phyloP scores from a whole-genome alignment of 2,888 invertebrate genomes.

The Pharmacophagus antenor region DNA sequence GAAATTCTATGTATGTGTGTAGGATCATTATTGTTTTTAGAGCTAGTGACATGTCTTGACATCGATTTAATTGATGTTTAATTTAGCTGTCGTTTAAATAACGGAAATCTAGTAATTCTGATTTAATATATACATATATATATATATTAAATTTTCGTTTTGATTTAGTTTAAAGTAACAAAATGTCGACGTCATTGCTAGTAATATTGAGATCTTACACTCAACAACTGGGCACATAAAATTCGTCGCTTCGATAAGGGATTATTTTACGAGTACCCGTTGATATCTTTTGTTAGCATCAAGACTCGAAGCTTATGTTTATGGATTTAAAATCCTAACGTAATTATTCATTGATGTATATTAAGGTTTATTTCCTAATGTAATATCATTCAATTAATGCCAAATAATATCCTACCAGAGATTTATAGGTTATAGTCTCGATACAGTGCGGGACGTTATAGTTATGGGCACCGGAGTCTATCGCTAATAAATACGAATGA shows the following conservation, averaged over 20 bases:
- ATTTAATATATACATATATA: not conserved
- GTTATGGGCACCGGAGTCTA: conserved; percentile 68
- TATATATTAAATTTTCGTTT: not conserved
- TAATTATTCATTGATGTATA: no score
- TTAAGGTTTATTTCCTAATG: no score
- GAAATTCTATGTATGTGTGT: no score
- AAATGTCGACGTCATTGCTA: conserved; percentile 15
- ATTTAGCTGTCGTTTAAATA: not conserved
- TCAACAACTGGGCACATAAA: conserved; percentile 15
- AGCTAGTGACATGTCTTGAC: not conserved
- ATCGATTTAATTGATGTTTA: not conserved
- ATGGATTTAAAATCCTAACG: not conserved
- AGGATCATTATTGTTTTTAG: not conserved
- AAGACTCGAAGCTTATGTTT: conserved; percentile 23
- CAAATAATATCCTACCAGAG: conserved; percentile 39
- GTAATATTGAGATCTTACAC: conserved; percentile 22
- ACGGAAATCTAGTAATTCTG: not conserved
- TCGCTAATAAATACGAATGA: conserved; percentile 65
- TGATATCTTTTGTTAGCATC: conserved; percentile 29
- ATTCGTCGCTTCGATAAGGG: conserved; percentile 2
- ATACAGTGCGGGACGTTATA: conserved; percentile 61
- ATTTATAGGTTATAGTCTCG: conserved; percentile 64
- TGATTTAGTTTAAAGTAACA: conserved; percentile 12
- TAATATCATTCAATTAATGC: not conserved
- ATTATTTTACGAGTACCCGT: conserved; percentile 15